A percentile compares a stretch with the other conserved stretches of the same genome.
These are phyloP conservation scores for Anarhynchus alexandrinus DNA, from an alignment of 2,113 vertebrate species.

Conservation along the genomic window DNA sequence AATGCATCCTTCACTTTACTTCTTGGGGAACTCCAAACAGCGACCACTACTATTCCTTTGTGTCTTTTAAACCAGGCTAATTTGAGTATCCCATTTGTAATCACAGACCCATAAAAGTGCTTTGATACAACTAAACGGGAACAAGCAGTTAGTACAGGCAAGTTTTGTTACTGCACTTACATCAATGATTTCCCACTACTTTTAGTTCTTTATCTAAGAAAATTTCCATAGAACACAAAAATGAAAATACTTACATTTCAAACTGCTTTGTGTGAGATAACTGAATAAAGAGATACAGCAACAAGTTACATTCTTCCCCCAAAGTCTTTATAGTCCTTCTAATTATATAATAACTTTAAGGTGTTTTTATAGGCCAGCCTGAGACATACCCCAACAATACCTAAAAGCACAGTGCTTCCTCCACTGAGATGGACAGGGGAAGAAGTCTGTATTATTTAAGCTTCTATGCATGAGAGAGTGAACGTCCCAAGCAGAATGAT, in stretches of 20 bases:
- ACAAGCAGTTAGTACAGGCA: not conserved
- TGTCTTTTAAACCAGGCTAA: not conserved
- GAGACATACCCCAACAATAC: not conserved
- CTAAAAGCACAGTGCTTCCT: not conserved
- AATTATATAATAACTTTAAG: not conserved
- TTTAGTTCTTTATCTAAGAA: not conserved
- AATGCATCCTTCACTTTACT: not conserved
- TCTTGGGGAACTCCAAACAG: not conserved
- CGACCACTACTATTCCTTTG: not conserved
- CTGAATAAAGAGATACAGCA: not conserved
- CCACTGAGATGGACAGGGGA: fast-evolving
- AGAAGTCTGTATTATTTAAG: not conserved
- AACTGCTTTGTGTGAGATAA: not conserved
- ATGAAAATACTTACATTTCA: not conserved
- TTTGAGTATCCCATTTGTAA: not conserved
- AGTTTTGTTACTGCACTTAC: not conserved
- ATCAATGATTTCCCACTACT: not conserved
- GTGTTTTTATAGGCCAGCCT: not conserved
- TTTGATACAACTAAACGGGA: not conserved
- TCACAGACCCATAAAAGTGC: not conserved
- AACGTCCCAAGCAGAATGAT: not conserved
- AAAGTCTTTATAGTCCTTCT: not conserved
- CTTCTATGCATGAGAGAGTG: not conserved
- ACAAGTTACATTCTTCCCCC: not conserved
- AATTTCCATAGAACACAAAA: not conserved